Evolutionary conservation across 2,888 invertebrate genomes (phyloP).

Genomic region (Brachyptera putata): DNA sequence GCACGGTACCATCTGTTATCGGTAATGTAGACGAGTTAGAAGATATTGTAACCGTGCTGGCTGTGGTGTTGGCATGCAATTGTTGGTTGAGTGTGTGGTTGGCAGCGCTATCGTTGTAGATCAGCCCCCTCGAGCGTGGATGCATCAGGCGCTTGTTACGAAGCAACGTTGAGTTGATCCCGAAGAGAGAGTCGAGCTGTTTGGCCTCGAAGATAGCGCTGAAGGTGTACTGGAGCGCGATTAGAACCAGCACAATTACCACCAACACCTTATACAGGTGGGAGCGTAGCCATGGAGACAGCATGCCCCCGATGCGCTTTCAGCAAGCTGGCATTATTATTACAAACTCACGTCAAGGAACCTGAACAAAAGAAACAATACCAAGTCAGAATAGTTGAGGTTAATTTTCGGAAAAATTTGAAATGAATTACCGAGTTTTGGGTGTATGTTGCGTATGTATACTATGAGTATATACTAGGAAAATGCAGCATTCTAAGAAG

Average conservation of each 20-base stretch:
- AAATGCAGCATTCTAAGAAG: no score
- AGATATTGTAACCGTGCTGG: slow-evolving; percentile 28
- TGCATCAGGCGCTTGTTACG: not conserved
- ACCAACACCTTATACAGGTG: slow-evolving; percentile 55
- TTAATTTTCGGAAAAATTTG: no score
- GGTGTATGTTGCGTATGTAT: no score
- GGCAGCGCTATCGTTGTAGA: slow-evolving; percentile 6
- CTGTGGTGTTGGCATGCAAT: slow-evolving; percentile 33
- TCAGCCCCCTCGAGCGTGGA: slow-evolving; percentile 1
- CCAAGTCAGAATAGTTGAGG: no score
- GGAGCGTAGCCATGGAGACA: slow-evolving; percentile 50
- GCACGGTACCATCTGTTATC: no score
- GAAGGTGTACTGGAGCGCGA: slow-evolving; percentile 66
- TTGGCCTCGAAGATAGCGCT: slow-evolving; percentile 58
- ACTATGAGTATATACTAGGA: no score
- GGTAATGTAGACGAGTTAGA: not conserved
- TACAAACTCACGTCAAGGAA: not conserved
- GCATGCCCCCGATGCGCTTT: slow-evolving; percentile 45
- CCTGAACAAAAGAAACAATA: not conserved
- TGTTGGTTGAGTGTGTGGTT: not conserved
- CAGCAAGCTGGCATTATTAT: slow-evolving; percentile 42
- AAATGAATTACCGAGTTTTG: no score
- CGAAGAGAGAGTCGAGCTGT: slow-evolving; percentile 36
- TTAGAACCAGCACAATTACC: slow-evolving; percentile 58
- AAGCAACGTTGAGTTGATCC: slow-evolving; percentile 27